Evolutionary conservation across 2,888 invertebrate genomes (phyloP).

Genomic region (Tricholauxania praeusta): DNA sequence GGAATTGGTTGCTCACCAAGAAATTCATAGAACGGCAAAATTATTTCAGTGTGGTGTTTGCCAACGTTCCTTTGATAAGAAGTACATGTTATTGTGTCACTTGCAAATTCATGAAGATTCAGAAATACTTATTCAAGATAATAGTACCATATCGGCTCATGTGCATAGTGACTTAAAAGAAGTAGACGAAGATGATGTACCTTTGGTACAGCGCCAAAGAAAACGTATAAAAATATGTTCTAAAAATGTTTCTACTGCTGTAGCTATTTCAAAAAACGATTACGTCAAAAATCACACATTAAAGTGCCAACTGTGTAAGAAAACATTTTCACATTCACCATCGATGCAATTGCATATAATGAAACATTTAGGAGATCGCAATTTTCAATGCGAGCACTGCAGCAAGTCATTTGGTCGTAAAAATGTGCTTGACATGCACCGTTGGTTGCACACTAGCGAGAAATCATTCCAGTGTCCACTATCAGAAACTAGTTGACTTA

Average conservation of each 20-base stretch:
- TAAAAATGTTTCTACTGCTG: not conserved
- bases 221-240: not conserved
- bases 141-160: too few species aligned
- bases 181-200: slow-evolving; percentile 30
- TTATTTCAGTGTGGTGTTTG: slow-evolving; percentile 47
- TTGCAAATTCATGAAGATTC: slow-evolving; percentile 47
- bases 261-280: not conserved
- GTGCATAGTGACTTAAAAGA: too few species aligned
- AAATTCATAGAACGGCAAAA: slow-evolving; percentile 43
- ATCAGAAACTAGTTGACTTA: not conserved
- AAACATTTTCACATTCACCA: slow-evolving; percentile 43
- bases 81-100: slow-evolving; percentile 46
- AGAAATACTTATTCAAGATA: slow-evolving; percentile 41
- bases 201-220: slow-evolving; percentile 24
- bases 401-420: slow-evolving; percentile 46
- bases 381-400: slow-evolving; percentile 46
- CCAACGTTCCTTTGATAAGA: slow-evolving; percentile 46
- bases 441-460: slow-evolving; percentile 45
- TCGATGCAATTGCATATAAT: slow-evolving; percentile 47
- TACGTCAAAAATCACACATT: slow-evolving; percentile 30
- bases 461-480: slow-evolving; percentile 46
- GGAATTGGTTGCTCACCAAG: slow-evolving; percentile 45
- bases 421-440: slow-evolving; percentile 46
- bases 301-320: slow-evolving; percentile 45
- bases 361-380: slow-evolving; percentile 47